A percentile compares a stretch with the other conserved stretches of the same genome.
Conservation (phyloP, 1,140 invertebrate genomes). For the Formica exsecta region DNA sequence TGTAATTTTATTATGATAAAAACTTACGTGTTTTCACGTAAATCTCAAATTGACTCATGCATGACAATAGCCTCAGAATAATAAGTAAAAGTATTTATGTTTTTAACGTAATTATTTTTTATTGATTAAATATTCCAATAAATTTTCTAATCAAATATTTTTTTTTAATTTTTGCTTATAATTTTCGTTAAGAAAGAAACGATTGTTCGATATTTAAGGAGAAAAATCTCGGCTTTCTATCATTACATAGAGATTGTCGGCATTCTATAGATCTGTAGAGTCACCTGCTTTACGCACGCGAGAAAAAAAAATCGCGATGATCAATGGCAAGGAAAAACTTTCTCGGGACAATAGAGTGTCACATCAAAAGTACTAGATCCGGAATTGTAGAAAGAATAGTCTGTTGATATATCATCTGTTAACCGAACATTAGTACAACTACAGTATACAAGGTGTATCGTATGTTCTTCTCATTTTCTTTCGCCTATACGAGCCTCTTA, state of each 20-base stretch:
- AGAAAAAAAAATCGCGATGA: conserved; percentile 12
- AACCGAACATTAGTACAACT: background rate
- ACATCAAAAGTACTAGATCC: conserved; percentile 44
- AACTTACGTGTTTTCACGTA: conserved; percentile 14
- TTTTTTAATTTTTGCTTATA: background rate
- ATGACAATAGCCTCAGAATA: conserved; percentile 1
- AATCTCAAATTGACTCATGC: conserved; percentile 23
- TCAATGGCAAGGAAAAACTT: conserved; percentile 45
- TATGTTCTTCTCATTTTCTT: background rate
- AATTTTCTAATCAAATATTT: no score
- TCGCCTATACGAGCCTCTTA: background rate
- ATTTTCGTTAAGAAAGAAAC: background rate
- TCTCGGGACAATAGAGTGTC: conserved; percentile 55
- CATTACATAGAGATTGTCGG: conserved; percentile 13
- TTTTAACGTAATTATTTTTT: background rate
- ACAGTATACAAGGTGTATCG: background rate
- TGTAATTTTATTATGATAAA: conserved; percentile 37
- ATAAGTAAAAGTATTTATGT: background rate
- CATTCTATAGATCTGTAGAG: background rate
- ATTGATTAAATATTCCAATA: background rate
- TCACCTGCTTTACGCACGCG: conserved; percentile 41
- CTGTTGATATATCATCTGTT: conserved; percentile 1
- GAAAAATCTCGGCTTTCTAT: conserved; percentile 29
- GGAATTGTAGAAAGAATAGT: conserved; percentile 7
- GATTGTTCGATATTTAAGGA: background rate